Evolutionary conservation across 2,888 invertebrate species (phyloP).

Genomic region (Cosmorhoe ocellata): DNA sequence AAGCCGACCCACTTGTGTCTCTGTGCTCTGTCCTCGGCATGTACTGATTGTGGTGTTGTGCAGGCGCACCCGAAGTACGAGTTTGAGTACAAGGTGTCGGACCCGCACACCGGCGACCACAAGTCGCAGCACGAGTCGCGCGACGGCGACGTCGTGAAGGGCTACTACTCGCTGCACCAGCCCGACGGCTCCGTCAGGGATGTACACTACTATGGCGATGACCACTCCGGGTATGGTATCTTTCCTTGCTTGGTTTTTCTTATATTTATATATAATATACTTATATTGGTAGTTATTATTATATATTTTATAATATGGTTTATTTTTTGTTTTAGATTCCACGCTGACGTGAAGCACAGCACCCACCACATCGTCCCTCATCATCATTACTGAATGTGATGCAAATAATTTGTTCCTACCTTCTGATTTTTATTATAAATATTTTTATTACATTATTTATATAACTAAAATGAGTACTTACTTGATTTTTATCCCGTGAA

Average conservation of each 20-base stretch:
- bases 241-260: too few species aligned
- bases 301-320: too few species aligned
- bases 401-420: not conserved
- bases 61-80: constrained; percentile 60
- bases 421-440: not conserved
- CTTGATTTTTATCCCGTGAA: too few species aligned
- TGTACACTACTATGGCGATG: constrained; percentile 75
- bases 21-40: not conserved
- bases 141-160: constrained; percentile 68
- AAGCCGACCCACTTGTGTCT: constrained; percentile 3
- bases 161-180: constrained; percentile 57
- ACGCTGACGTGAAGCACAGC: constrained; percentile 49
- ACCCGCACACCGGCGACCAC: constrained; percentile 78
- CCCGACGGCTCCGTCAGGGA: constrained; percentile 60
- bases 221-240: constrained; percentile 69
- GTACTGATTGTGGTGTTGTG: constrained; percentile 2
- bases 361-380: constrained; percentile 43
- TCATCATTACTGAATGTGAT: constrained; percentile 25
- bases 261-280: too few species aligned
- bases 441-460: too few species aligned
- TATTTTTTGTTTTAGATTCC: too few species aligned
- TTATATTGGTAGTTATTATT: not conserved
- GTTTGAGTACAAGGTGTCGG: constrained; percentile 57
- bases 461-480: too few species aligned
- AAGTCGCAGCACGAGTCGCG: constrained; percentile 68